These are phyloP conservation scores for Stenchaetothrips biformis DNA, from an alignment of 2,888 invertebrate species.

Conservation along the genomic window DNA sequence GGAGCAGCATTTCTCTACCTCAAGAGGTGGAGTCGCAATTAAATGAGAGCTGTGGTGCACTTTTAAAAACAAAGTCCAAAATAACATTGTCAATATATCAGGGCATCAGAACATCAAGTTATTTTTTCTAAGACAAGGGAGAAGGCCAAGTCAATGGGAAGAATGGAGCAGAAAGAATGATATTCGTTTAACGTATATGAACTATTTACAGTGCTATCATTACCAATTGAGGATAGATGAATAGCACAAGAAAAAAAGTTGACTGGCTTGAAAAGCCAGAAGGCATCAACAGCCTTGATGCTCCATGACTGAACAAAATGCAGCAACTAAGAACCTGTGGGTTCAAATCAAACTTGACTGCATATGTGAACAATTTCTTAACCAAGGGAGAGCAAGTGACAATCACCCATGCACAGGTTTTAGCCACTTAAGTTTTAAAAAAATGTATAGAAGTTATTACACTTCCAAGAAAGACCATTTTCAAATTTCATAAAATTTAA, in stretches of 20 bases:
- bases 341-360: not conserved
- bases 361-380: not conserved
- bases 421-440: not conserved
- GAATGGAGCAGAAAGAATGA: not conserved
- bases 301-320: not conserved
- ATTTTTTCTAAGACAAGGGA: not conserved
- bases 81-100: constrained; percentile 9
- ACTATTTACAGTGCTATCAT: constrained; percentile 6
- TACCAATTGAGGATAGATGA: not conserved
- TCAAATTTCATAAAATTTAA: not conserved
- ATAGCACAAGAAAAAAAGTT: not conserved
- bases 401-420: not conserved
- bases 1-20: not conserved
- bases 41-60: not conserved
- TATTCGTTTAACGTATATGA: not conserved
- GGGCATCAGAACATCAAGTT: not conserved
- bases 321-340: not conserved
- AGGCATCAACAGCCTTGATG: not conserved
- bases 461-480: not conserved
- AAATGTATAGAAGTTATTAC: not conserved
- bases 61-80: not conserved
- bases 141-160: constrained; percentile 1
- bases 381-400: not conserved
- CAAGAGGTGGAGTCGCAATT: not conserved
- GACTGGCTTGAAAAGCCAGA: not conserved